A percentile compares a stretch with the other conserved stretches of the same genome.
phyloP scores from a whole-genome alignment of 2,888 invertebrate genomes.

The Eumerus sabulonum region DNA sequence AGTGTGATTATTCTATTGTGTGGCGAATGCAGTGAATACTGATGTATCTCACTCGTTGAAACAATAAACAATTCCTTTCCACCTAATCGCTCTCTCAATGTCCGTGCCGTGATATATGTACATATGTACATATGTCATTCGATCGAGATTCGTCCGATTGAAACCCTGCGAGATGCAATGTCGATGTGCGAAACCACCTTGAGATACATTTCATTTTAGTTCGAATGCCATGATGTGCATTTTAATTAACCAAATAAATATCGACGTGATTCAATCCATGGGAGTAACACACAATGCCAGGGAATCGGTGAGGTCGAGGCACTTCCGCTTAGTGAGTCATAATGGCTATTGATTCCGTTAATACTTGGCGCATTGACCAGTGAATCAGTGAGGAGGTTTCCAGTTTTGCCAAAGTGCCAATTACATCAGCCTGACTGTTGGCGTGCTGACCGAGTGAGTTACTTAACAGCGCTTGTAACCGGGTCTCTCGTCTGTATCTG shows the following conservation, averaged over 20 bases:
- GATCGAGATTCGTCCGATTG: no score
- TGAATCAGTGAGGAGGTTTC: constrained; percentile 26
- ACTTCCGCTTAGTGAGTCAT: constrained; percentile 1
- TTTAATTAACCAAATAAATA: not conserved
- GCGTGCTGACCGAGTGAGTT: no score
- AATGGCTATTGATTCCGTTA: constrained; percentile 7
- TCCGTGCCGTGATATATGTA: no score
- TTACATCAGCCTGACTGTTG: constrained; percentile 6
- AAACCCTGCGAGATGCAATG: constrained; percentile 7
- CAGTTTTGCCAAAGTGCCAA: not conserved
- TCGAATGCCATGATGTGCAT: not conserved
- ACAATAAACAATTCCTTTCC: no score
- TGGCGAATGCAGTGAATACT: constrained; percentile 14
- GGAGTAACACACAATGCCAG: not conserved
- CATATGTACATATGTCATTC: no score
- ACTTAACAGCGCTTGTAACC: no score
- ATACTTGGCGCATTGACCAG: not conserved
- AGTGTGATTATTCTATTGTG: no score
- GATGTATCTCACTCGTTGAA: constrained; percentile 12
- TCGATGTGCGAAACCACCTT: constrained; percentile 27
- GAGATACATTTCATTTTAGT: not conserved
- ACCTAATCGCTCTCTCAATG: no score
- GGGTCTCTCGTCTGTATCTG: no score
- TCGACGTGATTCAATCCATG: not conserved
- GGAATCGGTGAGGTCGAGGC: not conserved